These are phyloP conservation scores for Telenomus remus DNA, from an alignment of 1,140 invertebrate genomes.

Conservation along the genomic window DNA sequence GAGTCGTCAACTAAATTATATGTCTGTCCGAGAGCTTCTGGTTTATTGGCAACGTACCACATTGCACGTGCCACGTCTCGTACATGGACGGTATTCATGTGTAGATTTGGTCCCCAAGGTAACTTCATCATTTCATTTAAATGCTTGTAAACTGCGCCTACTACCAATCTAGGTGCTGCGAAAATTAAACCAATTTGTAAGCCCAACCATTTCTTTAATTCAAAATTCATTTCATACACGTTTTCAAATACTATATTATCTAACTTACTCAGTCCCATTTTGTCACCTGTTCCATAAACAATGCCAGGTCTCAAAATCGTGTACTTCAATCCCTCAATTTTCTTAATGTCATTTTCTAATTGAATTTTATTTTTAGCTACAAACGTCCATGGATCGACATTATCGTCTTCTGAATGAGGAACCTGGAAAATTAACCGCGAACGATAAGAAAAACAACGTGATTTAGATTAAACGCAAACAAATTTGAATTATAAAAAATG, in stretches of 20 bases:
- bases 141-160: constrained; percentile 91
- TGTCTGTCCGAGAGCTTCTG: constrained; percentile 77
- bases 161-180: constrained; percentile 87
- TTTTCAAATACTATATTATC: too few relatives aligned
- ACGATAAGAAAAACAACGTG: too few relatives aligned
- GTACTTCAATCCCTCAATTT: constrained; percentile 83
- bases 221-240: too few relatives aligned
- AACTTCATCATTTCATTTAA: constrained; percentile 93
- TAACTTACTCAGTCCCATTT: constrained; percentile 84
- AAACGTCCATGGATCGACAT: constrained; percentile 87
- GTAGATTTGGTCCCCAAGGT: constrained; percentile 88
- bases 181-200: constrained; percentile 33
- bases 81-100: constrained; percentile 92
- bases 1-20: constrained; percentile 91
- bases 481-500: too few relatives aligned
- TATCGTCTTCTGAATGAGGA: constrained; percentile 84
- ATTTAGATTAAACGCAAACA: too few relatives aligned
- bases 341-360: constrained; percentile 86
- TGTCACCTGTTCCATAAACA: constrained; percentile 91
- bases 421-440: constrained; percentile 71
- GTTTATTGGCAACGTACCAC: constrained; percentile 80
- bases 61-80: constrained; percentile 87
- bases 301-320: constrained; percentile 88
- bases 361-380: constrained; percentile 88
- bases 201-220: too few relatives aligned